Evolutionary conservation across 2,888 invertebrate species (phyloP).

Genomic region (Acanthosepion lycidas): DNA sequence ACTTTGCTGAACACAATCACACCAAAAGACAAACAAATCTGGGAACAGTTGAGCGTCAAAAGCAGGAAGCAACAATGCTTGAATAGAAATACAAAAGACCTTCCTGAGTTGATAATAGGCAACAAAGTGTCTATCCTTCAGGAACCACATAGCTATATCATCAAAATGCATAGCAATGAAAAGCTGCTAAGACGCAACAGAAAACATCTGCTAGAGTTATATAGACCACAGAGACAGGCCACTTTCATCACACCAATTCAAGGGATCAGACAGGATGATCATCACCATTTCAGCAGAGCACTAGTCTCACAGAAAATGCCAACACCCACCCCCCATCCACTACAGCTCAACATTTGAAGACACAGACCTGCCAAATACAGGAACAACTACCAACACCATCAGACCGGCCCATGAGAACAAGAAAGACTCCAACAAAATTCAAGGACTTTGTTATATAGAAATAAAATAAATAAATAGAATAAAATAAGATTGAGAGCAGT

Average conservation of each 20-base stretch:
- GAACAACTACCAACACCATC: background rate
- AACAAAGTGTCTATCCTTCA: background rate
- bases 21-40: background rate
- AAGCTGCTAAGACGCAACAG: too few relatives aligned
- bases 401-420: background rate
- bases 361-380: background rate
- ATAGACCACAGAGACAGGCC: background rate
- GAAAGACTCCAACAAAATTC: background rate
- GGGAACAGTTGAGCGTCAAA: background rate
- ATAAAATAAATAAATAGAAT: too few relatives aligned
- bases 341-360: background rate
- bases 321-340: background rate
- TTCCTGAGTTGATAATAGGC: background rate
- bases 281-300: background rate
- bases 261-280: background rate
- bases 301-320: background rate
- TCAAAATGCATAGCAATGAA: conserved; percentile 6
- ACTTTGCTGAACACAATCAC: background rate
- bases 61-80: background rate
- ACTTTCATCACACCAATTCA: background rate
- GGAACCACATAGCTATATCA: background rate
- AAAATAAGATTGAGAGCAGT: too few relatives aligned
- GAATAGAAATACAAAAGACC: background rate
- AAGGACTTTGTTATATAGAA: background rate
- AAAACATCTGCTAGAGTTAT: background rate